Conservation (phyloP, 2,113 vertebrate genomes). For the Tenrec ecaudatus region DNA sequence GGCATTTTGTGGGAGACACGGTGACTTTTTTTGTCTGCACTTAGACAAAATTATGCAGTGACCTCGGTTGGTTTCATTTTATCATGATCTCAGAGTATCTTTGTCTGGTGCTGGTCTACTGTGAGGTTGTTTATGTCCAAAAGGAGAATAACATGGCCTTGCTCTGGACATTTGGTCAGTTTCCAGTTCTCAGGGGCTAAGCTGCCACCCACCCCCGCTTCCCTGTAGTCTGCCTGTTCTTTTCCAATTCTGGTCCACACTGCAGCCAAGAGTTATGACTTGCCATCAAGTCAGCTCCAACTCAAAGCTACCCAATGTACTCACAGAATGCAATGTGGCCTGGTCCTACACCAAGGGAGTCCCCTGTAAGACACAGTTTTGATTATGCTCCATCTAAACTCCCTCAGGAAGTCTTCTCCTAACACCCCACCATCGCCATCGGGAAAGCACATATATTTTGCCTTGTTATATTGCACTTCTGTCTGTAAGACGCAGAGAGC, state of each 20-base stretch:
- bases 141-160: not conserved
- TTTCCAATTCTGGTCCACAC: constrained; percentile 26
- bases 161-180: not conserved
- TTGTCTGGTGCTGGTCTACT: constrained; percentile 16
- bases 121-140: not conserved
- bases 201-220: not conserved
- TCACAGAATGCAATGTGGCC: not conserved
- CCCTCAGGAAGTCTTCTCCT: constrained; percentile 13
- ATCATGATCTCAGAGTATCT: constrained; percentile 16
- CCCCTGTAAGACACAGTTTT: not conserved
- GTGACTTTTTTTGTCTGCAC: constrained; percentile 12
- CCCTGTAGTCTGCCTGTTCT: not conserved
- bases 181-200: not conserved
- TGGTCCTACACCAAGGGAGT: not conserved
- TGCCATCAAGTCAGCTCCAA: not conserved
- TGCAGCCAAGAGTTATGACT: not conserved
- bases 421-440: not conserved
- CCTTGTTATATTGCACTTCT: not conserved
- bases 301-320: not conserved
- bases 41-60: constrained; percentile 40
- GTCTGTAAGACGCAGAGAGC: not conserved
- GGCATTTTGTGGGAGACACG: constrained; percentile 2
- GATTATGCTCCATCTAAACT: not conserved
- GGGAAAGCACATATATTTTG: not conserved
- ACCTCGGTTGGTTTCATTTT: constrained; percentile 38